A percentile compares a stretch with the other conserved stretches of the same genome.
Conservation (phyloP, 2,888 invertebrate species). For the Augochlorella aurata region DNA sequence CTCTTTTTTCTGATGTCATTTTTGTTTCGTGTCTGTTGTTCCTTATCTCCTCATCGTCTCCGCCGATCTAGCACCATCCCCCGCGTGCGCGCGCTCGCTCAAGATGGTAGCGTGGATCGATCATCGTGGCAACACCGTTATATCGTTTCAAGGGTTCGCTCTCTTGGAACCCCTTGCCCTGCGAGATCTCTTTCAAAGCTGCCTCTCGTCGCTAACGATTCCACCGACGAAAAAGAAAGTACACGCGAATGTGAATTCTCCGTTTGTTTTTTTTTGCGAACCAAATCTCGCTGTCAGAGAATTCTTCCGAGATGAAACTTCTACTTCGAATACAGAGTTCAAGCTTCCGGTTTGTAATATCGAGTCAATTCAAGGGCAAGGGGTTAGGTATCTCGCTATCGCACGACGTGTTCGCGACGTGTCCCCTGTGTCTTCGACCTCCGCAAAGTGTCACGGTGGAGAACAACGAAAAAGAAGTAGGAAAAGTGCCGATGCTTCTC, state of each 20-base stretch:
- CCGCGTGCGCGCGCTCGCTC: not conserved
- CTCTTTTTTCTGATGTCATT: slow-evolving; percentile 11
- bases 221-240: not conserved
- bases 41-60: not conserved
- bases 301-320: too few species aligned
- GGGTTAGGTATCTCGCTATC: not conserved
- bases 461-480: not conserved
- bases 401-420: not conserved
- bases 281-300: too few species aligned
- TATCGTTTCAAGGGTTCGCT: slow-evolving; percentile 1
- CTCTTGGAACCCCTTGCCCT: not conserved
- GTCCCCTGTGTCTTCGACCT: not conserved
- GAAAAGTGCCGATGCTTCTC: not conserved
- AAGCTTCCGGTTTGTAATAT: not conserved
- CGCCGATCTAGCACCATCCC: not conserved
- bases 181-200: slow-evolving; percentile 3
- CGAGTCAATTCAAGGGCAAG: not conserved
- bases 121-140: not conserved
- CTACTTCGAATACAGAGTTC: too few species aligned
- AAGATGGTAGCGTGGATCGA: slow-evolving; percentile 10
- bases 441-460: not conserved
- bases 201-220: not conserved
- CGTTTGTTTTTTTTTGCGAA: too few species aligned
- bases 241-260: too few species aligned
- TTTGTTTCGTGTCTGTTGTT: not conserved